Evolutionary conservation across 2,797 vertebrate genomes (phyloP).

Genomic region (Artibeus jamaicensis): DNA sequence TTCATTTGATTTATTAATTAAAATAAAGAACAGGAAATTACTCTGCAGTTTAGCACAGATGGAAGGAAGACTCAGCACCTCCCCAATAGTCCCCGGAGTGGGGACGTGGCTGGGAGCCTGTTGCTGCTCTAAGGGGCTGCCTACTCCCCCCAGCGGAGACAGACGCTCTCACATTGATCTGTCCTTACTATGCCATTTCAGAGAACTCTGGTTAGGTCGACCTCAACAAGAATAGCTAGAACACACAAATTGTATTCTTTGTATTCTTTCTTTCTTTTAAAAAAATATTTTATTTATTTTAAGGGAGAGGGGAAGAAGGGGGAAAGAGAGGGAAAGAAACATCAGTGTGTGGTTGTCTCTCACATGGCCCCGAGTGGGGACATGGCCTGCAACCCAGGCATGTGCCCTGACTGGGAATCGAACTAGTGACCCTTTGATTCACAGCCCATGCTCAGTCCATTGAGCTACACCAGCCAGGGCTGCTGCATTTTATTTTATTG

Average conservation of each 20-base stretch:
- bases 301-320: no score
- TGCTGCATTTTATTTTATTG: not conserved
- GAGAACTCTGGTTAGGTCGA: not conserved
- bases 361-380: no score
- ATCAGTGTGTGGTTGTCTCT: no score
- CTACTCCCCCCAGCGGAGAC: not conserved
- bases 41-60: slow-evolving; percentile 50
- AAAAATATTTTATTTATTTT: no score
- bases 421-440: no score
- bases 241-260: not conserved
- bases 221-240: not conserved
- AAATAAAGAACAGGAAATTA: slow-evolving; percentile 66
- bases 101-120: not conserved
- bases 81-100: not conserved
- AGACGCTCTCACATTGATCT: not conserved
- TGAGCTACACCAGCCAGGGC: no score
- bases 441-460: no score
- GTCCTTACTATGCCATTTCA: not conserved
- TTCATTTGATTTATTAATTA: slow-evolving; percentile 70
- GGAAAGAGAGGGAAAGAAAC: no score
- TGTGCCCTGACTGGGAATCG: no score
- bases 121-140: not conserved
- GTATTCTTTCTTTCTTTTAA: no score
- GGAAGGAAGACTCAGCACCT: not conserved
- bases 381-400: no score